Evolutionary conservation across 2,888 invertebrate species (phyloP).

Genomic region (Tetragonisca angustula): DNA sequence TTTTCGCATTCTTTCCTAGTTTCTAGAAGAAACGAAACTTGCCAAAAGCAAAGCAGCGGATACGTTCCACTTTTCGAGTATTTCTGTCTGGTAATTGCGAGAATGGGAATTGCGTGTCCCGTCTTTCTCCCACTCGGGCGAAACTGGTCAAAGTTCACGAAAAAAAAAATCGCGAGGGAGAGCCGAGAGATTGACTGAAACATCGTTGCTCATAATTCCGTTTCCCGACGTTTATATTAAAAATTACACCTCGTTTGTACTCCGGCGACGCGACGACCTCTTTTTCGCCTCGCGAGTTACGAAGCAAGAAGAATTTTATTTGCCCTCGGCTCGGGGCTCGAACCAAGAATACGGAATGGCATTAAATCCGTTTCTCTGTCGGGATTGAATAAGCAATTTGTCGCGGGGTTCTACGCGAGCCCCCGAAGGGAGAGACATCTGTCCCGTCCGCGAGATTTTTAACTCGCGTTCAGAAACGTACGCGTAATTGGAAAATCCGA

Average conservation of each 20-base stretch:
- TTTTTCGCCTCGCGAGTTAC: background rate
- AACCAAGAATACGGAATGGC: conserved; percentile 21
- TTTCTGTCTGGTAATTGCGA: conserved; percentile 32
- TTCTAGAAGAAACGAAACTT: conserved; percentile 23
- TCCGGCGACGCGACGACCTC: background rate
- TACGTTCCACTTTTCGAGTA: conserved; percentile 24
- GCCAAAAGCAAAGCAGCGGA: conserved; percentile 11
- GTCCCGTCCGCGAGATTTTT: conserved; percentile 18
- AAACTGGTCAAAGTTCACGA: background rate
- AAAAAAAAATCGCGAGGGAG: background rate
- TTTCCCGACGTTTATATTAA: conserved; percentile 16
- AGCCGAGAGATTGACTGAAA: background rate
- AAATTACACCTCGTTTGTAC: conserved; percentile 35
- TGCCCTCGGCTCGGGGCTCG: background rate
- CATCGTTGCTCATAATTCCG: conserved; percentile 24
- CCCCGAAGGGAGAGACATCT: background rate
- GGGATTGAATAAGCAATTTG: conserved; percentile 55
- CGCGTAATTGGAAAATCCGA: conserved; percentile 40
- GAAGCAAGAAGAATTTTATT: conserved; percentile 9
- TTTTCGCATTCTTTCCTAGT: background rate
- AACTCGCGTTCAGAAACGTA: background rate
- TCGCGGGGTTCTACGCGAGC: background rate
- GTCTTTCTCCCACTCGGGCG: background rate
- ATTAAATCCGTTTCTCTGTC: conserved; percentile 29
- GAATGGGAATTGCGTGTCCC: background rate